phyloP scores from a whole-genome alignment of 1,140 invertebrate genomes.

The Magallana ariakensis region DNA sequence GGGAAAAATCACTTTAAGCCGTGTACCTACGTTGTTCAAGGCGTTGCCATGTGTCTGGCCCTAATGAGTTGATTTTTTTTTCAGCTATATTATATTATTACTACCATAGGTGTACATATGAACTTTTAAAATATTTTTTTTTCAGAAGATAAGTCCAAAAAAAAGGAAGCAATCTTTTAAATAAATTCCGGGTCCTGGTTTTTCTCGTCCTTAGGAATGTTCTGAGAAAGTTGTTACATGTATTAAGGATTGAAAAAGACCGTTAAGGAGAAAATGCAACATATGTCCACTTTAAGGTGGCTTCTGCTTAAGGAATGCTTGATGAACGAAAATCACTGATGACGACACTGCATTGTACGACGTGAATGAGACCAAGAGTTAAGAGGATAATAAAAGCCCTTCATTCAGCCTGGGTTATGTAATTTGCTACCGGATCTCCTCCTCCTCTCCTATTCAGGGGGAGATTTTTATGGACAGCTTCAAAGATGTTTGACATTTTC shows the following conservation, averaged over 20 bases:
- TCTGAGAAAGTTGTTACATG: neutral
- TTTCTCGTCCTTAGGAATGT: neutral
- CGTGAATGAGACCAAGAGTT: neutral
- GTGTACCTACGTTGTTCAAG: too few relatives aligned
- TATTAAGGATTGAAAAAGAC: neutral
- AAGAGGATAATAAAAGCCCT: neutral
- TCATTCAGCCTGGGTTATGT: neutral
- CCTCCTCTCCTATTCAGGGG: neutral
- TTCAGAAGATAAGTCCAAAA: too few relatives aligned
- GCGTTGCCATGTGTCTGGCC: too few relatives aligned
- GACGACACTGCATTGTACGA: neutral
- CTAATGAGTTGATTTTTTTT: neutral
- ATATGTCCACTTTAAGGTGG: neutral
- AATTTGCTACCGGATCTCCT: conserved; percentile 9
- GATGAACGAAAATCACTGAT: neutral
- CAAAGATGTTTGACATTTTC: neutral
- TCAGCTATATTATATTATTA: neutral
- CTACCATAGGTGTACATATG: neutral
- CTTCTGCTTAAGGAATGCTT: neutral
- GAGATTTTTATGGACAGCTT: neutral
- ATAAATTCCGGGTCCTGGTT: too few relatives aligned
- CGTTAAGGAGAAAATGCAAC: neutral
- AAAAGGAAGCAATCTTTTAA: too few relatives aligned
- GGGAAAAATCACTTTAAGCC: too few relatives aligned
- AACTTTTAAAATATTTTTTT: neutral